Evolutionary conservation across 2,888 invertebrate genomes (phyloP).

Genomic region (Dynastes tityus): DNA sequence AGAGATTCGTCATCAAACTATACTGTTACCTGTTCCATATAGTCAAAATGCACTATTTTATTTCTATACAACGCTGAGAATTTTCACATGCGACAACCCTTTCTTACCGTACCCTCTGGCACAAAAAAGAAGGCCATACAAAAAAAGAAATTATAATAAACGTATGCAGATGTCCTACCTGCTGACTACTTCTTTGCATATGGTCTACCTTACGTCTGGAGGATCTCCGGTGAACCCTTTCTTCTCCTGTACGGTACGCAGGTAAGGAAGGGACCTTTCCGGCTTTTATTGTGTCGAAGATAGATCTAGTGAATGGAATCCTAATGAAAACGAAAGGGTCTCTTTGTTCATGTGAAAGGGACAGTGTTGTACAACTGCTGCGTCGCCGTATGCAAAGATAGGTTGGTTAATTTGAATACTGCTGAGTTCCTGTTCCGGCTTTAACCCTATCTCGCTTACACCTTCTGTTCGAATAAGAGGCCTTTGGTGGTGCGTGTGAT

Average conservation of each 20-base stretch:
- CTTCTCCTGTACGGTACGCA: conserved; percentile 55
- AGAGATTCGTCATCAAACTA: conserved; percentile 58
- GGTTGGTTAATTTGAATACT: conserved; percentile 60
- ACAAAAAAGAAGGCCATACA: conserved; percentile 18
- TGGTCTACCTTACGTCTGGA: conserved; percentile 60
- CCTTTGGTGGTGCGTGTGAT: conserved; percentile 57
- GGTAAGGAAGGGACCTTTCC: conserved; percentile 58
- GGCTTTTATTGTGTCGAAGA: conserved; percentile 57
- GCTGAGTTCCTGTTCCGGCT: conserved; percentile 60
- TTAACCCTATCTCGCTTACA: conserved; percentile 59
- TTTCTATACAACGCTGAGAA: conserved; percentile 51
- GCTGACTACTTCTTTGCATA: conserved; percentile 68
- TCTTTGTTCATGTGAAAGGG: conserved; percentile 50
- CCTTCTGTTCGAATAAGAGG: conserved; percentile 26
- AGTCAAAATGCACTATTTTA: conserved; percentile 51
- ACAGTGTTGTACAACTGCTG: conserved; percentile 57
- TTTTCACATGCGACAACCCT: conserved; percentile 52
- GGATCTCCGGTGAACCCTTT: conserved; percentile 58
- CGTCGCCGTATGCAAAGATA: conserved; percentile 56
- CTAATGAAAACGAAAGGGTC: conserved; percentile 60
- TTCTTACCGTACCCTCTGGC: conserved; percentile 50
- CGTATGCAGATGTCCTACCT: conserved; percentile 68
- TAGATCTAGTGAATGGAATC: conserved; percentile 58
- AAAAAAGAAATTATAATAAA: conserved; percentile 44
- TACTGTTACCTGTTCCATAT: conserved; percentile 65